A percentile compares a stretch with the other conserved stretches of the same genome.
phyloP scores from a whole-genome alignment of 2,113 vertebrate genomes.

The Gymnorhina tibicen region DNA sequence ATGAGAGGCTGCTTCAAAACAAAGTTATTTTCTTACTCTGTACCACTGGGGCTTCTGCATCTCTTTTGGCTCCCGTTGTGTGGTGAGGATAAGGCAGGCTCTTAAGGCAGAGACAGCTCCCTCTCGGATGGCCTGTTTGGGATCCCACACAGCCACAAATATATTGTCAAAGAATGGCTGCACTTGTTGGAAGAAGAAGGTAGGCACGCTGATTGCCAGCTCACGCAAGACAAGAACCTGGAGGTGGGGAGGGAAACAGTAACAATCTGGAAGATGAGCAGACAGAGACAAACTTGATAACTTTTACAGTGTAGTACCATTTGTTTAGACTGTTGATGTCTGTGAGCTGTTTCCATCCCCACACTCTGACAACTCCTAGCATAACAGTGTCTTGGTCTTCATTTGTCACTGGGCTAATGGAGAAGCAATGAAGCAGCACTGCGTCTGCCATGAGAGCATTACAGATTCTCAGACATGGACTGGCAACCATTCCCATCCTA shows the following conservation, averaged over 20 bases:
- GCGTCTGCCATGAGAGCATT: neutral
- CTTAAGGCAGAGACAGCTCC: constrained; percentile 95
- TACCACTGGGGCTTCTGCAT: constrained; percentile 99
- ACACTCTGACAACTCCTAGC: neutral
- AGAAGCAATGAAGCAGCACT: neutral
- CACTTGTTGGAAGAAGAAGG: constrained; percentile 99
- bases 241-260: neutral
- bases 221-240: constrained; percentile 95
- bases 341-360: neutral
- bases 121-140: constrained; percentile 96
- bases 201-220: constrained; percentile 94
- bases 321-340: neutral
- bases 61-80: constrained; percentile 96
- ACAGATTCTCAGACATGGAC: neutral
- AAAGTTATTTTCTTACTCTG: constrained; percentile 76
- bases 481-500: neutral
- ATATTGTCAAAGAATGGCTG: constrained; percentile 98
- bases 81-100: constrained; percentile 95
- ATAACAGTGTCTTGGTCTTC: neutral
- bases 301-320: neutral
- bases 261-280: neutral
- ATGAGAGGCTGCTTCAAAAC: neutral
- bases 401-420: neutral
- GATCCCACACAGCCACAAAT: constrained; percentile 97
- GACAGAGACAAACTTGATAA: neutral